Evolutionary conservation across 2,888 invertebrate genomes (phyloP), one percentile per base, ranked within the genome.

Genomic region (Yponomeuta evonymella): DNA sequence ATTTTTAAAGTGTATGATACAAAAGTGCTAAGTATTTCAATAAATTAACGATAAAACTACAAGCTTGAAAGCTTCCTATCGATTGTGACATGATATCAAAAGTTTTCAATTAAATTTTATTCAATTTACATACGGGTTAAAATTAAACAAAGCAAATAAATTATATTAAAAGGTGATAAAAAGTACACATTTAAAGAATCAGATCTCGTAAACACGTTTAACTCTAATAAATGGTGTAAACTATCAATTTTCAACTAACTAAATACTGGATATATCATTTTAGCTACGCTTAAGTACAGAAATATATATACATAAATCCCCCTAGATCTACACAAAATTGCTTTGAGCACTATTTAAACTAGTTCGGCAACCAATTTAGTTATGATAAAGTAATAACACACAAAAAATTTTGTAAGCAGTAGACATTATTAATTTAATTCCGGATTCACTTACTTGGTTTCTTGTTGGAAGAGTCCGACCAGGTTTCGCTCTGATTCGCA

Each of bases 21-120:
- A 64, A 64, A 11, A 64, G 12, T 23, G 2, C n/a, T 30, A 3
- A 64, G 29, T 64, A 12, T 5, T 29, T 29, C 12, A 29, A 9
- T n/a, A n/a, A 8, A 63, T 63, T 63, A 63, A 58, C 11, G 12
- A 58, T 3, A 11, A 58, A 23, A 64, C 12, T 64, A 67, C 70
- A 72, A 74, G 64, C 85, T 83, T 90, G 91, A 92, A 92, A 91
- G 90, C 91, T 89, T 88, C 87, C 81, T 85, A 86, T 74, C 84
- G 91, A 91, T 91, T 91, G 91, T 91, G 91, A 90, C 82, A 75
- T 74, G 29, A 69, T 51, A 64, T 71, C 73, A 71, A 69, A 71
- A 74, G 64, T 64, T 73, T 73, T 69, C 69, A 75, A 79, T 81
- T 84, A 81, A 80, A 75, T 80, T 90, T 88, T 89, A 89, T 89